These are phyloP conservation scores for Augiades crinisus DNA, from an alignment of 2,888 invertebrate species.

Conservation along the genomic window DNA sequence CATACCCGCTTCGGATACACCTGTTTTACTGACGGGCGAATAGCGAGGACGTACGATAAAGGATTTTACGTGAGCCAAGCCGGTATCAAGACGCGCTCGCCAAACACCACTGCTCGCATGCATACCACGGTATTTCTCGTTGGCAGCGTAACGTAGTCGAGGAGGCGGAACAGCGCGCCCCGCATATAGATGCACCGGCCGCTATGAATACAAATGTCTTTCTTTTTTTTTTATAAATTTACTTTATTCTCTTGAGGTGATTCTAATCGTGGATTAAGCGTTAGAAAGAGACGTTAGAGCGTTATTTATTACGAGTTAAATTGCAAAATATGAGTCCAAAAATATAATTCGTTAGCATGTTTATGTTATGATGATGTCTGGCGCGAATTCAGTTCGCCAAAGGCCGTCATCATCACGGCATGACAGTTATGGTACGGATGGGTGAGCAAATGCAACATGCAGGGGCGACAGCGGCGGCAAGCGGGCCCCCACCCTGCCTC, in stretches of 20 bases:
- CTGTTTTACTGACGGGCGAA: constrained; percentile 15
- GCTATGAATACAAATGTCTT: neutral
- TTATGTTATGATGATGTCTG: too few relatives aligned
- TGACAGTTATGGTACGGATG: constrained; percentile 42
- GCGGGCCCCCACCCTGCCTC: constrained; percentile 70
- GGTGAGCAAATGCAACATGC: constrained; percentile 69
- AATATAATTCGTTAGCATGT: too few relatives aligned
- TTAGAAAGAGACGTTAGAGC: too few relatives aligned
- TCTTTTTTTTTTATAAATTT: neutral
- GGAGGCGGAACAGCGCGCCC: neutral
- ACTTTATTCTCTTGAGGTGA: too few relatives aligned
- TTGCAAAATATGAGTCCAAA: too few relatives aligned
- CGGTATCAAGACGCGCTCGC: neutral
- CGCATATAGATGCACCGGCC: neutral
- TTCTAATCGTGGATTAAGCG: too few relatives aligned
- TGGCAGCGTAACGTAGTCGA: neutral
- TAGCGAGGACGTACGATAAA: neutral
- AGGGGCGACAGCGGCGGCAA: constrained; percentile 49
- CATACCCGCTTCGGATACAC: constrained; percentile 11
- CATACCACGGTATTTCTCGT: neutral
- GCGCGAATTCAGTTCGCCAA: constrained; percentile 40
- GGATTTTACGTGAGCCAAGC: neutral
- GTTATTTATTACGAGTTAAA: too few relatives aligned
- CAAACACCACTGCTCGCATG: constrained; percentile 2
- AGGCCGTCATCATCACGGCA: constrained; percentile 33